phyloP scores from a whole-genome alignment of 2,888 invertebrate genomes.

The Anoncus sp. region DNA sequence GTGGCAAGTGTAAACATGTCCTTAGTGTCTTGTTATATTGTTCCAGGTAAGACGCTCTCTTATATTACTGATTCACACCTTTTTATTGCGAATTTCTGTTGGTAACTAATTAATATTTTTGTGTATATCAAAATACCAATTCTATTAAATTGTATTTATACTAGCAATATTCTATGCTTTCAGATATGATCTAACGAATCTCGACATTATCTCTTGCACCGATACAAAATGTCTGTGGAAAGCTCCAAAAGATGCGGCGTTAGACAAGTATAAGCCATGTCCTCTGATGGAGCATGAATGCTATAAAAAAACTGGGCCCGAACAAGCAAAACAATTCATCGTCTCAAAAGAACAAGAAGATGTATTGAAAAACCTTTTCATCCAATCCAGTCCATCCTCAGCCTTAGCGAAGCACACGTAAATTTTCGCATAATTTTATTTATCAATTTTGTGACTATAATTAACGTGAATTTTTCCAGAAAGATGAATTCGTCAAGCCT shows the following conservation, averaged over 20 bases:
- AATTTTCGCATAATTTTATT: background rate
- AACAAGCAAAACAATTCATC: background rate
- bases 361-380: background rate
- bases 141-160: no score
- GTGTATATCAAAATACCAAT: no score
- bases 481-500: no score
- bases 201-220: background rate
- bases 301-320: background rate
- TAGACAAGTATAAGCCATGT: conserved; percentile 1
- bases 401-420: conserved; percentile 2
- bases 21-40: background rate
- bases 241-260: background rate
- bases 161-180: background rate
- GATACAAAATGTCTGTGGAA: conserved; percentile 1
- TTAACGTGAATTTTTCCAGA: no score
- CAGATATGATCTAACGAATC: background rate
- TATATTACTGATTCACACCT: no score
- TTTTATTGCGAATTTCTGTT: no score
- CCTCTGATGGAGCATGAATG: background rate
- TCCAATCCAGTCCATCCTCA: background rate
- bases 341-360: conserved; percentile 4
- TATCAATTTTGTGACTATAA: background rate
- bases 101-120: no score
- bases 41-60: background rate
- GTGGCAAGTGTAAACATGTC: background rate